Evolutionary conservation across 1,140 invertebrate genomes (phyloP), one percentile per base, ranked within the genome.

Genomic region (Heliconius hermathena): DNA sequence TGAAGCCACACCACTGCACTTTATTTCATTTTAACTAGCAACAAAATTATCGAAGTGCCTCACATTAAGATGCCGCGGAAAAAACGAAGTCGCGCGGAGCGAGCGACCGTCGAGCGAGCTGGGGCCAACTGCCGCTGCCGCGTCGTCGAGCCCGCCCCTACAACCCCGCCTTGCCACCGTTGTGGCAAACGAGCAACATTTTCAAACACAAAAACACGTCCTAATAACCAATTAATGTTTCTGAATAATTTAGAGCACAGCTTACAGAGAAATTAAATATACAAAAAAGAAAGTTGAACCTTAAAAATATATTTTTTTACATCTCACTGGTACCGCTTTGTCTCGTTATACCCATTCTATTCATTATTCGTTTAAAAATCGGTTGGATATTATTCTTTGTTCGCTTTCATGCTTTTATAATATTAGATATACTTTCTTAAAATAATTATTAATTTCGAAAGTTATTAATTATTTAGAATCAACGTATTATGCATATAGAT

Each of bases 111-210:
- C 83, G 76, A 36, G 81, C 77, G 82, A 83, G 83, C 85, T 82
- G 72, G 80, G 80, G 82, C 82, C 83, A 82, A 94, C 92, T 94
- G 92, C 86, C 91, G 91, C 84, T 78, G 81, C 80, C 83, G 81
- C 81, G 82, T 79, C 81, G 84, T 73, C 81, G 78, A 86, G 82
- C 87, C 87, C 87, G 85, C 88, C 88, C 87, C 87, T 84, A 83
- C 84, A 79, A 81, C 87, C 86, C 87, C 88, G 84, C 85, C 83
- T 87, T 79, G 83, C 82, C 84, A 84, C 80, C 81, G 80, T 82
- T 82, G 76, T 85, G 81, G 80, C 85, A 87, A 81, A 83, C 81
- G 81, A 84, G 83, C 78, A 85, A 84, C 85, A 85, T 86, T 87
- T 85, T 82, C 79, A 85, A 85, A 84, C 83, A 85, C 83, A 87